phyloP scores from a whole-genome alignment of 2,797 vertebrate species.

The Silurus lanzhouensis region DNA sequence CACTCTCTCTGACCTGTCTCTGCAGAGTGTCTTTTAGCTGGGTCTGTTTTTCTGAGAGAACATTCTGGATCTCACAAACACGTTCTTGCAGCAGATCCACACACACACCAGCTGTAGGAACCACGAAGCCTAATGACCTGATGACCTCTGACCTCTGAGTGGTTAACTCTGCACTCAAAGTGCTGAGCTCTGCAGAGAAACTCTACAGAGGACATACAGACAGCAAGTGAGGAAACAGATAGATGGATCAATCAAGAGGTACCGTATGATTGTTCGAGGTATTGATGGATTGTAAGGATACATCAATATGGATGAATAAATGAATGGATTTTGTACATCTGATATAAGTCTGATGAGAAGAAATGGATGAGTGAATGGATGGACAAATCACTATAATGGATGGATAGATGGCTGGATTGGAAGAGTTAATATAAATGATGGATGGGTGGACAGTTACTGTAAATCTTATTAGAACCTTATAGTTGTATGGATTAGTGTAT shows the following conservation, averaged over 20 bases:
- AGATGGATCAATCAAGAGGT: background rate
- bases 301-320: background rate
- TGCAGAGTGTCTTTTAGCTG: slow-evolving; percentile 69
- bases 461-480: no score
- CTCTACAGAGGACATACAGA: slow-evolving; percentile 67
- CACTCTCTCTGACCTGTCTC: slow-evolving; percentile 75
- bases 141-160: slow-evolving; percentile 74
- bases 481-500: background rate
- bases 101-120: slow-evolving; percentile 70
- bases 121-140: slow-evolving; percentile 58
- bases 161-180: slow-evolving; percentile 72
- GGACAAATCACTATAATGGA: background rate
- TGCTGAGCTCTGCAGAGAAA: slow-evolving; percentile 76
- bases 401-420: background rate
- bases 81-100: slow-evolving; percentile 69
- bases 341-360: no score
- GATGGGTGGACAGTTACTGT: background rate
- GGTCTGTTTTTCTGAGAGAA: slow-evolving; percentile 68
- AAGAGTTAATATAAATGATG: background rate
- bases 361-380: background rate
- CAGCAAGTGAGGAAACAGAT: background rate
- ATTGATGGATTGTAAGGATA: background rate
- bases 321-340: background rate
- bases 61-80: slow-evolving; percentile 69
- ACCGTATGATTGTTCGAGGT: background rate